A percentile compares a stretch with the other conserved stretches of the same genome.
Evolutionary conservation across 2,888 invertebrate genomes (phyloP).

Genomic region (Villa cingulata): DNA sequence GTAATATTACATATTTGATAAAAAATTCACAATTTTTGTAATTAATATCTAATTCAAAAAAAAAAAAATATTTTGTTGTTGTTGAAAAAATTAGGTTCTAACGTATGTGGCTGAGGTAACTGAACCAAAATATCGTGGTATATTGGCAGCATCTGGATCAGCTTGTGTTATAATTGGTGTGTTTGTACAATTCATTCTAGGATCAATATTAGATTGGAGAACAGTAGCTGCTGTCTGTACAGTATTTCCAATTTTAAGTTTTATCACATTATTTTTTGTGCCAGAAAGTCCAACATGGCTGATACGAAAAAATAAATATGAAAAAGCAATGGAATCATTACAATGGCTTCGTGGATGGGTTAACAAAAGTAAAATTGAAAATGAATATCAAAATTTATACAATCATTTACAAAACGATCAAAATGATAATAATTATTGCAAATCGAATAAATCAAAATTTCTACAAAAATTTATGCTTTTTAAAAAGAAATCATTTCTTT

Average conservation of each 20-base stretch:
- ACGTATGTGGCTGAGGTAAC: constrained; percentile 77
- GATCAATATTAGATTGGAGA: constrained; percentile 57
- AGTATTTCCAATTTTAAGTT: constrained; percentile 48
- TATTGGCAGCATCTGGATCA: constrained; percentile 59
- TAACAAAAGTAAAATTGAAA: constrained; percentile 43
- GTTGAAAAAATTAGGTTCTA: too few relatives aligned
- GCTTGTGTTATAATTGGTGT: constrained; percentile 63
- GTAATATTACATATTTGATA: constrained; percentile 41
- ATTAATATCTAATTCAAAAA: too few relatives aligned
- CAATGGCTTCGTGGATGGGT: constrained; percentile 75
- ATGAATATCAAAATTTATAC: constrained; percentile 32
- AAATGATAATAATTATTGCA: constrained; percentile 17
- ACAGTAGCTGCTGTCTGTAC: constrained; percentile 54
- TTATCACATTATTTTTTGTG: constrained; percentile 51
- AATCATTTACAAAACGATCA: constrained; percentile 26
- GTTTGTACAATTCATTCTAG: constrained; percentile 60
- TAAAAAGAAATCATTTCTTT: constrained; percentile 46
- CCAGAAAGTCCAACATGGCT: constrained; percentile 77
- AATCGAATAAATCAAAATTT: constrained; percentile 13
- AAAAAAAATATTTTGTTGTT: too few relatives aligned
- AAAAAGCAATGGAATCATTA: constrained; percentile 53
- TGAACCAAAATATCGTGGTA: constrained; percentile 63
- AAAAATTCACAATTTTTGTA: too few relatives aligned
- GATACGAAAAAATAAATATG: constrained; percentile 48
- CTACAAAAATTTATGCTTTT: constrained; percentile 36